Base-by-base conservation (phyloP, 2,888 invertebrate genomes). In the Hoplodrina blanda region DNA sequence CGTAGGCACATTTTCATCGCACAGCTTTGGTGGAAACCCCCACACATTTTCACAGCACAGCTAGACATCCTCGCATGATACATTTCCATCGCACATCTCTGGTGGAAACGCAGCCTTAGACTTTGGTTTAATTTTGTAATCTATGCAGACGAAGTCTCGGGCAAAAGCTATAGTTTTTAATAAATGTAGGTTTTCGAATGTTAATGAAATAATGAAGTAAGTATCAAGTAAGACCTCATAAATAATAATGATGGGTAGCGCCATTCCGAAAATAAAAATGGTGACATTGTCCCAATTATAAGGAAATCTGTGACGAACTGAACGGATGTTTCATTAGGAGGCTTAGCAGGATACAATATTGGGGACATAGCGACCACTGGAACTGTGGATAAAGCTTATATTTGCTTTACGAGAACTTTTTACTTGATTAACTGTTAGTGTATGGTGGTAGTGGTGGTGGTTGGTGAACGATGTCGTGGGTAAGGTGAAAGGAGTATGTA, bases 261-360 rank as follows among this genome's bases (percentile, higher is more conserved):
- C 53, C 17, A 68, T 37, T 41, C 53, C 44, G 30, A 56, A 19
- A 77, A 80, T 77, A 68, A 80, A 78, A 81, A 77, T 69, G 60
- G 72, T 73, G 62, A 76, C 80, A 69, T 46, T 73, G 75, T 80
- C 69, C 78, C 84, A 85, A 85, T 87, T 82, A 85, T 82, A 76
- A 69, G 83, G 72, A 81, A 85, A 85, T 84, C 83, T 84, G 82
- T 84, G 85, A 82, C 85, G 80, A 86, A 89, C 88, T 89, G 88
- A 89, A 80, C 85, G 86, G 87, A 88, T 90, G 88, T 91, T 91
- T 90, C 88, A 91, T 90, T 90, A 89, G 84, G 88, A 76, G 83
- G 87, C 87, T 88, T 86, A 87, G 86, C 81, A 85, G 89, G 88
- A 89, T 89, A 92, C 89, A 91, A 91, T 91, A 91, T 89, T 81